Base-by-base conservation (phyloP, 92 coral and sea anemone genomes). In the Montipora capitata region DNA sequence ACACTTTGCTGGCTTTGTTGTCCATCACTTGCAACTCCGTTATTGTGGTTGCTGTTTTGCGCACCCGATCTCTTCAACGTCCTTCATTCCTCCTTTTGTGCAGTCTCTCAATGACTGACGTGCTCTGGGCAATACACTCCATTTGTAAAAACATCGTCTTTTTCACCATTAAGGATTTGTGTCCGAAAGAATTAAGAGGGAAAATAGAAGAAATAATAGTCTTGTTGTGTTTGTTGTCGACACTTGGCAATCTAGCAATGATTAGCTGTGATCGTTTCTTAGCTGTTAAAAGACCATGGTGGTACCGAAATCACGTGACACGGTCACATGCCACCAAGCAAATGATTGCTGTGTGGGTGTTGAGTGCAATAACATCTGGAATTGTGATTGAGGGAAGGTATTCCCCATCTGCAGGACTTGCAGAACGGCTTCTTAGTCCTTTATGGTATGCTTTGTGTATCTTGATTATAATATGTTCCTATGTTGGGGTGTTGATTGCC, bases 171-270 rank as follows among this genome's bases (percentile, higher is more conserved):
- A 13, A 12, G 9, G 48, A 48, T 48, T 48, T 48, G 6, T 48
- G 52, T 48, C 52, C 52, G 52, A 48, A 48, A 10, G 52, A 48
- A 48, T 5, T 5, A 48, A 48, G 52, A 48, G 52, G 52, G 52
- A 0, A 5, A 10, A 10, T 5, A 48, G 52, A 48, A 48, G 10
- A 10, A 10, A 48, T 48, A 48, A 10, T 10, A 10, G 9, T 10
- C 3, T 2, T 68, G 1, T 5, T 10, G 15, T 68, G 48, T 39
- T 11, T 7, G 48, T 41, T 68, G 4, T 35, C 74, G 39, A 68
- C 74, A 14, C 74, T 68, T 10, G 74, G 74, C 4, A 68, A 68
- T 43, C 74, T 68, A 16, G 74, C 74, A 39, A n/a, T 68, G 10
- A 41, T 68, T 3, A 68, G 74, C 16, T 8, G 48, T 6, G 74